Evolutionary conservation across 2,113 vertebrate genomes (phyloP).

Genomic region (Merops nubicus): DNA sequence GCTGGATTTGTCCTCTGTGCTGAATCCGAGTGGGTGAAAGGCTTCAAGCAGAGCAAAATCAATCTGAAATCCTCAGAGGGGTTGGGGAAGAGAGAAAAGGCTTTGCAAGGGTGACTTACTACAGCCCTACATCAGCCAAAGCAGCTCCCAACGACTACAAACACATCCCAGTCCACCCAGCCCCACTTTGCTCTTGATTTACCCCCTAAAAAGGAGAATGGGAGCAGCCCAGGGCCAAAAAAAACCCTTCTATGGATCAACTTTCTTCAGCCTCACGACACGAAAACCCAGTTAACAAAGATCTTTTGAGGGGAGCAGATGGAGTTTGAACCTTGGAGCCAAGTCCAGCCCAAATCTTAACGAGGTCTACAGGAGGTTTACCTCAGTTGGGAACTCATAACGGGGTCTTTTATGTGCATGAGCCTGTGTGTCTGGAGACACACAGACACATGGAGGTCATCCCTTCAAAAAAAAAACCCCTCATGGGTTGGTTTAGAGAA

Average conservation of each 20-base stretch:
- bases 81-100: background rate
- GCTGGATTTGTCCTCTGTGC: background rate
- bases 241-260: background rate
- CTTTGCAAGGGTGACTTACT: background rate
- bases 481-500: background rate
- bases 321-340: conserved; percentile 1
- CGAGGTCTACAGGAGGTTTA: conserved; percentile 44
- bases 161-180: background rate
- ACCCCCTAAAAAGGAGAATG: background rate
- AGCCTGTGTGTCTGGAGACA: background rate
- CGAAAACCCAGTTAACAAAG: background rate
- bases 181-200: background rate
- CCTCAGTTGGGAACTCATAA: background rate
- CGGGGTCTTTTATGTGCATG: background rate
- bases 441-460: background rate
- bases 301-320: conserved; percentile 60
- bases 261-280: background rate
- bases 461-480: background rate
- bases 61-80: background rate
- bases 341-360: background rate
- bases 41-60: background rate
- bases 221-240: background rate
- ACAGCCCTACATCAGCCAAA: background rate
- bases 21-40: background rate
- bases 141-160: background rate